Evolutionary conservation across 2,888 invertebrate species (phyloP).

Genomic region (Cephus nigrinus): DNA sequence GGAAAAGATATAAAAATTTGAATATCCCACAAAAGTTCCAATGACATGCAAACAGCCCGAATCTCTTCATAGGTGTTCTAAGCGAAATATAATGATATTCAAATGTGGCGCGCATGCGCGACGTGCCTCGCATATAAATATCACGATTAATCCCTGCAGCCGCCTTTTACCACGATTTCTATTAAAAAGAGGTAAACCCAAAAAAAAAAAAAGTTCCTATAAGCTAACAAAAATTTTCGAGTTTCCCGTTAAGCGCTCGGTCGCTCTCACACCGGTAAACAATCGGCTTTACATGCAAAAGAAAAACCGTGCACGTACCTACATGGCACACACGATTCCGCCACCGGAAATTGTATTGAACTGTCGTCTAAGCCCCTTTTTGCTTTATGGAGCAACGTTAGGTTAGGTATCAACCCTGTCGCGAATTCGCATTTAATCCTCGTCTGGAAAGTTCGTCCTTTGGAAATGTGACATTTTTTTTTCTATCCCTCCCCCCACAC

Average conservation of each 20-base stretch:
- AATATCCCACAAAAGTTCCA: not conserved
- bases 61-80: not conserved
- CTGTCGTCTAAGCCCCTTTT: not conserved
- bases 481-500: not conserved
- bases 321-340: not conserved
- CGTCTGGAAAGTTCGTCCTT: not conserved
- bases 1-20: not conserved
- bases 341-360: not conserved
- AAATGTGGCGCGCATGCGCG: not conserved
- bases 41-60: not conserved
- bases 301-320: not conserved
- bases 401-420: not conserved
- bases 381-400: not conserved
- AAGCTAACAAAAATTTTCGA: not conserved
- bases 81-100: not conserved
- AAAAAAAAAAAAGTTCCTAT: not conserved
- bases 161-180: not conserved
- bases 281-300: not conserved
- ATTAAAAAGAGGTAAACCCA: not conserved
- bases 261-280: not conserved
- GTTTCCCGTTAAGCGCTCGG: not conserved
- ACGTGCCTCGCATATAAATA: not conserved
- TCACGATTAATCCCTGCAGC: not conserved
- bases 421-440: not conserved
- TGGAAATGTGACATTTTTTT: not conserved